Conservation (phyloP, 1,140 invertebrate species). For the Theocolax elegans region DNA sequence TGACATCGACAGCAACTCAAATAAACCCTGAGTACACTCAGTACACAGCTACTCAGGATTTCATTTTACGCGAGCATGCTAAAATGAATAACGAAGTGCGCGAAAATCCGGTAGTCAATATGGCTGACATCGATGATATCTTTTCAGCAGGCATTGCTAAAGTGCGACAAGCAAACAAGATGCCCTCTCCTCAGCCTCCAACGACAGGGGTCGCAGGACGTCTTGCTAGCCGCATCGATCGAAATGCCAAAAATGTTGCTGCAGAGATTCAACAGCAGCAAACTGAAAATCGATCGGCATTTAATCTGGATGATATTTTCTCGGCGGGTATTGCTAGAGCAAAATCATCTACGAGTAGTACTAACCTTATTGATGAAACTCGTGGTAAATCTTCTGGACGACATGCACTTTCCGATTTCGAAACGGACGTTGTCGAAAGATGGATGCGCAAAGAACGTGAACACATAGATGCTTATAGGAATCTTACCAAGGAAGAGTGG, state of each 20-base stretch:
- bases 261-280: not conserved
- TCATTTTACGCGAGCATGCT: slow-evolving; percentile 21
- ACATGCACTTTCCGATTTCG: not conserved
- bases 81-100: slow-evolving; percentile 25
- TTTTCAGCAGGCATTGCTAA: slow-evolving; percentile 50
- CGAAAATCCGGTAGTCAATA: slow-evolving; percentile 45
- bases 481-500: slow-evolving; percentile 65
- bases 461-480: slow-evolving; percentile 57
- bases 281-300: slow-evolving; percentile 27
- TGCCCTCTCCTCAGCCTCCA: slow-evolving; percentile 17
- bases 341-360: slow-evolving; percentile 23
- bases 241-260: not conserved
- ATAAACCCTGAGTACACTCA: slow-evolving; percentile 11
- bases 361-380: too few relatives aligned
- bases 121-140: slow-evolving; percentile 49
- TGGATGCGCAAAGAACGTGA: slow-evolving; percentile 54
- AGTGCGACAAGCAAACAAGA: slow-evolving; percentile 41
- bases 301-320: slow-evolving; percentile 57
- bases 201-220: not conserved
- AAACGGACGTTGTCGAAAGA: slow-evolving; percentile 31
- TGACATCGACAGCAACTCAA: slow-evolving; percentile 4
- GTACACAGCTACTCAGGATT: slow-evolving; percentile 33
- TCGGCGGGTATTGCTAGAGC: slow-evolving; percentile 55
- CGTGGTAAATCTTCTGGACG: not conserved
- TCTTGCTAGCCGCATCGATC: slow-evolving; percentile 8